Percentiles rank a stretch among this genome's conserved stretches.
These are phyloP conservation scores for Oxygymnocypris stewartii DNA, from an alignment of 2,113 vertebrate species.

Conservation along the genomic window DNA sequence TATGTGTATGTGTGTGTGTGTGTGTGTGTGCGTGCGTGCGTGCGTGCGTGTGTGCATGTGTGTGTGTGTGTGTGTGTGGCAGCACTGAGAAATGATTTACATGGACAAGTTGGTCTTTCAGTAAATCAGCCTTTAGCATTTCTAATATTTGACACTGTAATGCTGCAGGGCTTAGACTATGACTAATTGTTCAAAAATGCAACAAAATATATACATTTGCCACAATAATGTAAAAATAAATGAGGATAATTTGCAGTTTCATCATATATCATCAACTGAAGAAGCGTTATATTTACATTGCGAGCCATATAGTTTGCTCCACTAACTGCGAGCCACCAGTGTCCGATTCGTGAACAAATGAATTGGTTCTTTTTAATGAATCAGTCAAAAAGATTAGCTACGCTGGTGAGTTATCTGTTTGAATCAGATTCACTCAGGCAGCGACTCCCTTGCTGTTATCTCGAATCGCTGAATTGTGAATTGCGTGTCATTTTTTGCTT, in stretches of 20 bases:
- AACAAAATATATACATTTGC: neutral
- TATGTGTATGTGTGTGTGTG: no score
- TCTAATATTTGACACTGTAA: slow-evolving; percentile 9
- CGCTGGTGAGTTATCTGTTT: neutral
- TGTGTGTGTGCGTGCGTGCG: neutral
- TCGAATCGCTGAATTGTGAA: neutral
- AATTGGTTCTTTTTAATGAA: neutral
- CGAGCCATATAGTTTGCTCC: neutral
- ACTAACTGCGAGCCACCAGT: neutral
- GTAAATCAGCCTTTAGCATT: neutral
- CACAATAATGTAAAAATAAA: neutral
- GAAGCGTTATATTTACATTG: neutral
- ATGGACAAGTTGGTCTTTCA: neutral
- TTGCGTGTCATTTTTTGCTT: neutral
- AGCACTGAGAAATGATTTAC: neutral
- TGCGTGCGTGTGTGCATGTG: neutral
- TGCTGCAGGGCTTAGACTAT: neutral
- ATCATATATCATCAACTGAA: neutral
- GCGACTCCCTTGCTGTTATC: neutral
- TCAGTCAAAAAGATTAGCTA: neutral
- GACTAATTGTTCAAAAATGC: neutral
- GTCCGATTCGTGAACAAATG: neutral
- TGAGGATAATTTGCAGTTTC: neutral
- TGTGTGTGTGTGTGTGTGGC: neutral
- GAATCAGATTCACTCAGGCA: neutral